Conservation (phyloP, 2,888 invertebrate genomes). For the Graphium colonna region DNA sequence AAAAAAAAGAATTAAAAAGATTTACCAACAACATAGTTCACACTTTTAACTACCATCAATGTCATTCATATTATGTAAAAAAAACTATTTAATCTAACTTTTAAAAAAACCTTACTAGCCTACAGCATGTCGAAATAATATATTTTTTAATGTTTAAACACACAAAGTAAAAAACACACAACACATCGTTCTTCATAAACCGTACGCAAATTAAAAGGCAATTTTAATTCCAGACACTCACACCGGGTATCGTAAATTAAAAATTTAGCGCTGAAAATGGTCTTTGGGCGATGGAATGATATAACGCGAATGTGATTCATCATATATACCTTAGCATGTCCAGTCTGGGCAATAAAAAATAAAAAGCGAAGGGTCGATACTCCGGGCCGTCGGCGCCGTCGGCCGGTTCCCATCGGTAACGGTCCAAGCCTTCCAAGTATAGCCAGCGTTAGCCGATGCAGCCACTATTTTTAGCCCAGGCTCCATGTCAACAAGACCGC, state of each 20-base stretch:
- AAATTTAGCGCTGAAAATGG: conserved; percentile 1
- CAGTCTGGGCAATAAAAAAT: conserved; percentile 26
- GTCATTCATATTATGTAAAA: too few relatives aligned
- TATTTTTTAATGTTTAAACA: too few relatives aligned
- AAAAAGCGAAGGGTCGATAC: conserved; percentile 52
- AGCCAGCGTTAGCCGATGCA: conserved; percentile 50
- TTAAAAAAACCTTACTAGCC: too few relatives aligned
- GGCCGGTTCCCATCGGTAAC: conserved; percentile 56
- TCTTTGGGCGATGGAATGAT: conserved; percentile 2
- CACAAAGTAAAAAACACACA: too few relatives aligned
- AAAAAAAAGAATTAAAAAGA: too few relatives aligned
- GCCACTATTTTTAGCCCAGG: conserved; percentile 54
- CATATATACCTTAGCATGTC: conserved; percentile 27
- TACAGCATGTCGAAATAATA: too few relatives aligned
- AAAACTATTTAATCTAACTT: too few relatives aligned
- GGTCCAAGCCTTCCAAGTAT: conserved; percentile 60
- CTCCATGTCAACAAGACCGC: conserved; percentile 35
- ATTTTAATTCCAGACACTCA: neutral
- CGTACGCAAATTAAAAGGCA: too few relatives aligned
- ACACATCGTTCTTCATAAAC: too few relatives aligned
- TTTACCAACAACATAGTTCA: too few relatives aligned
- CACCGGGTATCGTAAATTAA: neutral
- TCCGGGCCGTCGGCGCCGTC: conserved; percentile 45
- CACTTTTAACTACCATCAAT: too few relatives aligned
- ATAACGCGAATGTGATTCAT: conserved; percentile 29